Conservation (phyloP, 2,888 invertebrate species). For the Dryobotodes eremita region DNA sequence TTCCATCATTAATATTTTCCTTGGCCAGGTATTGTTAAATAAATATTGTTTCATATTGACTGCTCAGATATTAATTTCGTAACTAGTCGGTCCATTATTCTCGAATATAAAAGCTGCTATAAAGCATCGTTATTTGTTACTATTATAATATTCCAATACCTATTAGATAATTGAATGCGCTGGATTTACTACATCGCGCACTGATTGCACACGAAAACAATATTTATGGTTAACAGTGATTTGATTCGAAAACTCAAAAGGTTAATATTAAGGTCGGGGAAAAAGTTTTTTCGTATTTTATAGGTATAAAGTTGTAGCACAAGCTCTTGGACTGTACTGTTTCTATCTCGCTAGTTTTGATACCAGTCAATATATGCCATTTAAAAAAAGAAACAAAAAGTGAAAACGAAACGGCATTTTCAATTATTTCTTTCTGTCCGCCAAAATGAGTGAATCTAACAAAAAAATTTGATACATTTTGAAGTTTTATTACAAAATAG, state of each 20-base stretch:
- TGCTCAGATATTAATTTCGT: constrained; percentile 9
- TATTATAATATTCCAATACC: background rate
- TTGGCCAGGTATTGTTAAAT: constrained; percentile 1
- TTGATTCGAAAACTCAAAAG: background rate
- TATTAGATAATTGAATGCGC: background rate
- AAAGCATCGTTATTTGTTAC: background rate
- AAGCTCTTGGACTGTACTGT: too few relatives aligned
- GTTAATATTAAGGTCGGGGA: background rate
- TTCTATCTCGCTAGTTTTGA: too few relatives aligned
- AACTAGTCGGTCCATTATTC: constrained; percentile 19
- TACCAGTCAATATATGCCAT: too few relatives aligned
- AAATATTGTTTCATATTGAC: constrained; percentile 11
- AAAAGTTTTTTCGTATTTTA: too few relatives aligned
- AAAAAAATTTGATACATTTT: too few relatives aligned
- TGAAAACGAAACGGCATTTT: too few relatives aligned
- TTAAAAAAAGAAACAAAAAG: too few relatives aligned
- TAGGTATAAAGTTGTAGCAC: too few relatives aligned
- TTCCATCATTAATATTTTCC: background rate
- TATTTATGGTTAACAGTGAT: background rate
- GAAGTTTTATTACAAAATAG: too few relatives aligned
- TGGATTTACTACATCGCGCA: background rate
- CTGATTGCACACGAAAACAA: background rate
- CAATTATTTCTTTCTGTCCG: too few relatives aligned
- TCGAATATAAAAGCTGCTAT: constrained; percentile 21
- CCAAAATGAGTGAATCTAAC: too few relatives aligned